These are phyloP conservation scores for Oncorhynchus kisutch DNA, from an alignment of 2,113 vertebrate genomes.

Conservation along the genomic window DNA sequence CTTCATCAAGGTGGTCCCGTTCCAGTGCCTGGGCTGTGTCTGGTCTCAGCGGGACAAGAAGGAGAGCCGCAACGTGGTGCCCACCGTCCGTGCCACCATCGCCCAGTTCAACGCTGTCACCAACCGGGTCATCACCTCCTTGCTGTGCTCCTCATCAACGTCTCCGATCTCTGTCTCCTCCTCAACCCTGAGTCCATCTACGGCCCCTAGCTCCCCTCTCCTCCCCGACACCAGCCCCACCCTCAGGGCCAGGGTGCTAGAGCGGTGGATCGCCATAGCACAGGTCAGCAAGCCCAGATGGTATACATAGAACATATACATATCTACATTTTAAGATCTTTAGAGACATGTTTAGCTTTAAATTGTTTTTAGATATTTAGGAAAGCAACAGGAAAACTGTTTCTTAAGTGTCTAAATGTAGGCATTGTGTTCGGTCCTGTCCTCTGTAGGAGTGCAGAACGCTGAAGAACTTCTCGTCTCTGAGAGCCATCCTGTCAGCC, in stretches of 20 bases:
- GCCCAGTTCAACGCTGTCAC: constrained; percentile 85
- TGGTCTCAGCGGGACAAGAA: constrained; percentile 91
- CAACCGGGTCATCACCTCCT: constrained; percentile 81
- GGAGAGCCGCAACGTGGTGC: constrained; percentile 71
- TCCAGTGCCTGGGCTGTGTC: constrained; percentile 85
- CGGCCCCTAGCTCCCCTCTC: constrained; percentile 46
- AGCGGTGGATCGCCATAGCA: constrained; percentile 83
- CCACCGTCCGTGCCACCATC: constrained; percentile 84
- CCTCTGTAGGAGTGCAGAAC: constrained; percentile 75
- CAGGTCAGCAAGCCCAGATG: constrained; percentile 67
- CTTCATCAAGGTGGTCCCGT: constrained; percentile 76
- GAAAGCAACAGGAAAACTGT: too few relatives aligned
- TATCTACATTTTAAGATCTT: too few relatives aligned
- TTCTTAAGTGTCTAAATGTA: not conserved
- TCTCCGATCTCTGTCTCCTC: constrained; percentile 26
- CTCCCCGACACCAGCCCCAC: constrained; percentile 45
- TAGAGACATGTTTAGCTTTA: not conserved
- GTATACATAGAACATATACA: not conserved
- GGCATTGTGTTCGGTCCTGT: not conserved
- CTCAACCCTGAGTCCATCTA: constrained; percentile 40
- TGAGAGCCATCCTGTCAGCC: constrained; percentile 84
- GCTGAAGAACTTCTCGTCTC: constrained; percentile 84
- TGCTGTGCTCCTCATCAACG: constrained; percentile 69
- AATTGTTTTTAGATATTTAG: not conserved
- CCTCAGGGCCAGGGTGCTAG: constrained; percentile 75